These are phyloP conservation scores for Aphelinus atriplicis DNA, from an alignment of 1,140 invertebrate species.

Conservation along the genomic window DNA sequence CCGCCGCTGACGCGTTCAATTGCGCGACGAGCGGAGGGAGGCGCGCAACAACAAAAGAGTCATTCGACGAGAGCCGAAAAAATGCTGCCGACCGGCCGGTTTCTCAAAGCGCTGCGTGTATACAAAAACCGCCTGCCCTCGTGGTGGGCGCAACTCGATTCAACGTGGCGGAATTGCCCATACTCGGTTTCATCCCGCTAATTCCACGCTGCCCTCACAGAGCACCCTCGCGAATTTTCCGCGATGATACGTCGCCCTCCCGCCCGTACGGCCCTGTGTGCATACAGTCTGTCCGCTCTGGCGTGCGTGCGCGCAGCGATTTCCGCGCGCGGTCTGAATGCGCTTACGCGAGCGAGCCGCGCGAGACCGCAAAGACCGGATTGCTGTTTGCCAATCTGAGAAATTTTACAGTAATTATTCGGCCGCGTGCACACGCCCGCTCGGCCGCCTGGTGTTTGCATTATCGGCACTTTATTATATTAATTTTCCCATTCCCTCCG, in stretches of 20 bases:
- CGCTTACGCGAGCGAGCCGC: neutral
- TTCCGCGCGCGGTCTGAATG: neutral
- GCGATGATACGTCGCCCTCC: neutral
- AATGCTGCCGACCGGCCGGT: neutral
- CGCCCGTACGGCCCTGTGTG: too few relatives aligned
- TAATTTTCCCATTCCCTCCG: slow-evolving; percentile 31
- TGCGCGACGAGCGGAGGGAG: neutral
- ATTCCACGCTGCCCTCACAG: slow-evolving; percentile 4
- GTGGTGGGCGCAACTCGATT: neutral
- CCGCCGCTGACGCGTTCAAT: slow-evolving; percentile 4
- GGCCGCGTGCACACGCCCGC: neutral
- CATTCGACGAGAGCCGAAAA: neutral
- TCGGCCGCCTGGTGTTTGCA: neutral
- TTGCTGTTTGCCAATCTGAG: slow-evolving; percentile 36
- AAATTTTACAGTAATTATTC: slow-evolving; percentile 38
- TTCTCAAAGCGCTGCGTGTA: neutral
- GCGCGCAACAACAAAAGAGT: neutral
- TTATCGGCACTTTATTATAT: slow-evolving; percentile 36
- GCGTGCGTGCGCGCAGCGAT: neutral
- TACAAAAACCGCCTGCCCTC: neutral
- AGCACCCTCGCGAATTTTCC: slow-evolving; percentile 11
- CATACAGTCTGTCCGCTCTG: slow-evolving; percentile 16
- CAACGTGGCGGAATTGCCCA: neutral
- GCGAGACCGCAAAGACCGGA: slow-evolving; percentile 18
- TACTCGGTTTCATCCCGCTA: slow-evolving; percentile 28